phyloP scores from a whole-genome alignment of 2,113 vertebrate genomes.

The Rostratula benghalensis region DNA sequence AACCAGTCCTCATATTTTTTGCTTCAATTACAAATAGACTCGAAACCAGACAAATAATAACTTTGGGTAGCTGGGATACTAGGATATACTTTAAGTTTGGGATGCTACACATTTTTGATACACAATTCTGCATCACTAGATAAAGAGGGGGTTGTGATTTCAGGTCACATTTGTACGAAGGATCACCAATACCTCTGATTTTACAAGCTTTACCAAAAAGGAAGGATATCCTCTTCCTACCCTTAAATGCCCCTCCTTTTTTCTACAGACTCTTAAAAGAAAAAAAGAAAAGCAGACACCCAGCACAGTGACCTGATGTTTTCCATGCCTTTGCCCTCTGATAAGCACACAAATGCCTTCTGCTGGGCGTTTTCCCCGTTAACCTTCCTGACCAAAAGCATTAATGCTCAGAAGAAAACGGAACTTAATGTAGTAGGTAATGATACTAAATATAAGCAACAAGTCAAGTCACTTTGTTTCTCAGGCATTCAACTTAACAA shows the following conservation, averaged over 20 bases:
- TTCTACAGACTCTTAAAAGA: background rate
- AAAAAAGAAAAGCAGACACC: background rate
- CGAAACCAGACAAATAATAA: background rate
- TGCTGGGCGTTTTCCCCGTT: slow-evolving; percentile 59
- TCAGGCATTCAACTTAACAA: background rate
- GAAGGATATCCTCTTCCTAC: slow-evolving; percentile 58
- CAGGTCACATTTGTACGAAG: background rate
- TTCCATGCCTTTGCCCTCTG: slow-evolving; percentile 21
- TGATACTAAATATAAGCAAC: slow-evolving; percentile 62
- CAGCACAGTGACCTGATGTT: slow-evolving; percentile 47
- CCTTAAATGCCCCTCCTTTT: background rate
- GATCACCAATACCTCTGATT: background rate
- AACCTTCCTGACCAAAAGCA: slow-evolving; percentile 58
- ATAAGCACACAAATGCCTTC: slow-evolving; percentile 57
- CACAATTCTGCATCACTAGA: accelerated
- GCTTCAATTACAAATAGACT: background rate
- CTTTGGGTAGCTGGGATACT: background rate
- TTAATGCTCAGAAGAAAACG: slow-evolving; percentile 32
- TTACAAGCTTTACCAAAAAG: slow-evolving; percentile 19
- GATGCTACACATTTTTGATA: background rate
- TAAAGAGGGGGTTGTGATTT: background rate
- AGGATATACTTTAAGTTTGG: background rate
- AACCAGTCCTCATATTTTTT: background rate
- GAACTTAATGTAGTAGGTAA: slow-evolving; percentile 39
- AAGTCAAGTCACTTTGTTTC: slow-evolving; percentile 45